Percentiles rank a stretch among this genome's conserved stretches.
These are phyloP conservation scores for Chaenogobius annularis DNA, from an alignment of 2,113 vertebrate species.

Conservation along the genomic window DNA sequence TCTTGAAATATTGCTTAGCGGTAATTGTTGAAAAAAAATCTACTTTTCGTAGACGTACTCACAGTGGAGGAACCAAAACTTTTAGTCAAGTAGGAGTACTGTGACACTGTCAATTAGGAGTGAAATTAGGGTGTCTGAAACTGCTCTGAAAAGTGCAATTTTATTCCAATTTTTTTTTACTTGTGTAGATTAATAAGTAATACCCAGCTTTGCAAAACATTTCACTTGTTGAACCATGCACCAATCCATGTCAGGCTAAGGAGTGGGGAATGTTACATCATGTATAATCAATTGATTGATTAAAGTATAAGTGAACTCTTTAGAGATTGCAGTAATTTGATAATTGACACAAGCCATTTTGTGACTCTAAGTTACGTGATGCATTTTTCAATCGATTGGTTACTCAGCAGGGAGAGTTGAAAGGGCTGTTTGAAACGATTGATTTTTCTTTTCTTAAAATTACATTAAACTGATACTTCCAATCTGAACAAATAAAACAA, in stretches of 20 bases:
- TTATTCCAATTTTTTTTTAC: no score
- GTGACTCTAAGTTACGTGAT: neutral
- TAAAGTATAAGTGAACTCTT: neutral
- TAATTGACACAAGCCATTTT: neutral
- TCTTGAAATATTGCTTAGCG: no score
- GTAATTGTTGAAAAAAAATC: no score
- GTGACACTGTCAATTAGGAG: no score
- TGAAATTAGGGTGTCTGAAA: no score
- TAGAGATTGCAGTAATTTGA: neutral
- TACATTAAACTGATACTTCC: neutral
- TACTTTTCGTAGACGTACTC: no score
- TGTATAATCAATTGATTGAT: neutral
- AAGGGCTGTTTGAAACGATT: neutral
- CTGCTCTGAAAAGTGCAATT: no score
- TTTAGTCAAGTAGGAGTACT: no score
- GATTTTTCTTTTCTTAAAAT: neutral
- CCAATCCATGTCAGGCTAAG: slow-evolving; percentile 16
- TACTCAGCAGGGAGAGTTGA: neutral
- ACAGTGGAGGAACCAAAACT: no score
- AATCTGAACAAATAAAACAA: neutral
- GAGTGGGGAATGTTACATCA: neutral
- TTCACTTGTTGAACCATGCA: slow-evolving; percentile 6
- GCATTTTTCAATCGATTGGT: neutral
- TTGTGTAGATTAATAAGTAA: no score
- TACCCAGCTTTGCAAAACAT: neutral